These are phyloP conservation scores for Chymomyza caudatula DNA, from an alignment of 2,888 invertebrate genomes.

Conservation along the genomic window DNA sequence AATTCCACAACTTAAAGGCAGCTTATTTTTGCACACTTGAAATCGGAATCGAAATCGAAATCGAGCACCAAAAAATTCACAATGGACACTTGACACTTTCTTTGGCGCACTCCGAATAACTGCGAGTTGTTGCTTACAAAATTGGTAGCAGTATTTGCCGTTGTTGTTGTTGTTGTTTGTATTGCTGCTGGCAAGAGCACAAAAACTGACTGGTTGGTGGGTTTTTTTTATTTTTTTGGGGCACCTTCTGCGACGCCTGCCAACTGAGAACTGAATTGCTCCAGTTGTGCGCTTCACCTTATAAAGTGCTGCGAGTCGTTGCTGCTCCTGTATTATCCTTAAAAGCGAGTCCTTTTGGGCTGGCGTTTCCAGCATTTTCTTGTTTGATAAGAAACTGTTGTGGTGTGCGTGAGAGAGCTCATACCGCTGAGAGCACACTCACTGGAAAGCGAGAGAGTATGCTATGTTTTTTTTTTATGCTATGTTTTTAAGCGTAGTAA, in stretches of 20 bases:
- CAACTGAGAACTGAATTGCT: constrained; percentile 74
- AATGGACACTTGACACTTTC: neutral
- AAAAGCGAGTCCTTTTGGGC: constrained; percentile 42
- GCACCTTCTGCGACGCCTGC: constrained; percentile 72
- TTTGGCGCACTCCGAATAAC: neutral
- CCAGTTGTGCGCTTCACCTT: constrained; percentile 65
- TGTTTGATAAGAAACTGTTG: constrained; percentile 52
- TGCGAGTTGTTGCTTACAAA: constrained; percentile 1
- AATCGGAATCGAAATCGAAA: too few species aligned
- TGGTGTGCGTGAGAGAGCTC: constrained; percentile 34
- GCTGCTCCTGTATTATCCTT: constrained; percentile 58
- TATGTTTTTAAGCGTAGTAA: neutral
- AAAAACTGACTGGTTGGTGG: constrained; percentile 15
- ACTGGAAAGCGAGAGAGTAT: constrained; percentile 27
- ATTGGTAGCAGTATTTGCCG: neutral
- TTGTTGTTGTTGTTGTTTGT: constrained; percentile 13
- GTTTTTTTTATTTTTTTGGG: constrained; percentile 33
- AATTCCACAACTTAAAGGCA: neutral
- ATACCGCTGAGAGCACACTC: neutral
- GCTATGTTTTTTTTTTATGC: constrained; percentile 28
- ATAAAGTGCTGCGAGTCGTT: constrained; percentile 38
- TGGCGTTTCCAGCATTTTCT: constrained; percentile 51
- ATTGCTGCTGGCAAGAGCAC: constrained; percentile 1
- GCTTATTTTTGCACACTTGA: neutral
- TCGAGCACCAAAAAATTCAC: neutral